Conservation (phyloP, 2,113 vertebrate species). For the Opisthocomus hoazin region DNA sequence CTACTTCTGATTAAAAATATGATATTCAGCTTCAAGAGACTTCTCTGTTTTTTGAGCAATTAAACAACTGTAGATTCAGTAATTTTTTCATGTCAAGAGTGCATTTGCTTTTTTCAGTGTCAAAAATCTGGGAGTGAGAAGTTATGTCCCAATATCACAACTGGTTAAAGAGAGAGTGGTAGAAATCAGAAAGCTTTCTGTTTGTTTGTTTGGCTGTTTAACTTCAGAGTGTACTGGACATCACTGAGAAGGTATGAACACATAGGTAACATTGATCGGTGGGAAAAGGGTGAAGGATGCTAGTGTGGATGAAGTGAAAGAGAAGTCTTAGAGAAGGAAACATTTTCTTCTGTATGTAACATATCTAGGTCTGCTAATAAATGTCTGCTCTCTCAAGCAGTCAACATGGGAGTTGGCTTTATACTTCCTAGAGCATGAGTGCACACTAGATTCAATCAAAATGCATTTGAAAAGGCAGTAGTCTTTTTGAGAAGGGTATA, state of each 20-base stretch:
- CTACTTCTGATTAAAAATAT: neutral
- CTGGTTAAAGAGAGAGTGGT: neutral
- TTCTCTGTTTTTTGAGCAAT: neutral
- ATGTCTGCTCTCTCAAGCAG: neutral
- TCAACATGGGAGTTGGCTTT: neutral
- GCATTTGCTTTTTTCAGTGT: neutral
- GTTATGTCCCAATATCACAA: neutral
- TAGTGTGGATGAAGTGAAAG: neutral
- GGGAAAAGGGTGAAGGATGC: neutral
- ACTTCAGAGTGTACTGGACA: neutral
- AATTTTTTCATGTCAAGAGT: neutral
- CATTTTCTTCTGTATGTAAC: neutral
- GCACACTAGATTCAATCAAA: neutral
- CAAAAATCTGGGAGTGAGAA: neutral
- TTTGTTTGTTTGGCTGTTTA: neutral
- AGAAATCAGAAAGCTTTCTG: neutral
- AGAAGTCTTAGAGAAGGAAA: neutral
- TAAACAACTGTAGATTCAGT: neutral
- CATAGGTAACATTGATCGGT: neutral
- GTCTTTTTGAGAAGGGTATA: neutral
- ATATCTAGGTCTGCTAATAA: neutral
- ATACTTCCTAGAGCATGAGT: neutral
- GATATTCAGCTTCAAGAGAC: neutral
- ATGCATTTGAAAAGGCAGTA: slow-evolving; percentile 13
- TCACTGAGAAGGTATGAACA: neutral